phyloP scores from a whole-genome alignment of 2,888 invertebrate genomes.

The Mactromeris polynyma region DNA sequence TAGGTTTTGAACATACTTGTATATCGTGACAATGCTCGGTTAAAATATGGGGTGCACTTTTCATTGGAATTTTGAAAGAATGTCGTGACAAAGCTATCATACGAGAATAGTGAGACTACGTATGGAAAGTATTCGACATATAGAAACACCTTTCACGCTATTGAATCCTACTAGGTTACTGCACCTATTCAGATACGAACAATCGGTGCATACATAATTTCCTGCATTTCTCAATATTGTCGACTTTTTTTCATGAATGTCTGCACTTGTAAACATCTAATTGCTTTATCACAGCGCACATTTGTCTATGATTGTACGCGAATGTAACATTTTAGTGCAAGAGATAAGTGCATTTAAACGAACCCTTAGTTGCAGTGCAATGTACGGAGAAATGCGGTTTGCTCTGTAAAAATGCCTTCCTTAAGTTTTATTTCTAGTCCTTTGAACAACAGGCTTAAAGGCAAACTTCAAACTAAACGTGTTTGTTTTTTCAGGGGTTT shows the following conservation, averaged over 20 bases:
- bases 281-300: neutral
- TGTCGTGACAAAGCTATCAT: too few species aligned
- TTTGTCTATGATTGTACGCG: neutral
- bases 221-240: too few species aligned
- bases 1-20: too few species aligned
- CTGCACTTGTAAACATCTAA: neutral
- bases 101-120: too few species aligned
- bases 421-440: neutral
- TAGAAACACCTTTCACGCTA: too few species aligned
- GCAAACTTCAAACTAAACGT: neutral
- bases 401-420: neutral
- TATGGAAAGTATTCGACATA: too few species aligned
- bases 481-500: slow-evolving; percentile 54
- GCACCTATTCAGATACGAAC: too few species aligned
- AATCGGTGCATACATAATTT: too few species aligned
- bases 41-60: too few species aligned
- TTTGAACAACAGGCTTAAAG: neutral
- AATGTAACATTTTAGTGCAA: neutral
- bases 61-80: too few species aligned
- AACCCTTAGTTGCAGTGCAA: neutral
- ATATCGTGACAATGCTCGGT: too few species aligned
- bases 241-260: neutral
- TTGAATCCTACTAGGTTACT: too few species aligned
- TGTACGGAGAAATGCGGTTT: neutral
- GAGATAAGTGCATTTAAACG: neutral